phyloP scores from a whole-genome alignment of 1,140 invertebrate genomes.

The Pogonomyrmex barbatus region DNA sequence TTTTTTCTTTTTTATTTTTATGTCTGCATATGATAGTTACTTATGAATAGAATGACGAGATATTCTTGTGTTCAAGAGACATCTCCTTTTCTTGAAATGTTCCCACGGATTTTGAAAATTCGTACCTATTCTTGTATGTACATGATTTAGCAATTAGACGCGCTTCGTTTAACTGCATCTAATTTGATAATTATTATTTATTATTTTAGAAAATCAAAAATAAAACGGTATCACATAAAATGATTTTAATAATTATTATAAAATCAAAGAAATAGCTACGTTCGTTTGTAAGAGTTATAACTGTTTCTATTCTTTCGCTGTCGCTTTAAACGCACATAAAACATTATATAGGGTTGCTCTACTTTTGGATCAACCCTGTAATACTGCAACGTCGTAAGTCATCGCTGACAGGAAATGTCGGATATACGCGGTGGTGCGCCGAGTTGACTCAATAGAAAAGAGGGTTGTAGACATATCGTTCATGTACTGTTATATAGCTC shows the following conservation, averaged over 20 bases:
- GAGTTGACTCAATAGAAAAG: conserved; percentile 49
- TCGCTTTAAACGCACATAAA: neutral
- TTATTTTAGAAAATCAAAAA: neutral
- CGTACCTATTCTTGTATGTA: neutral
- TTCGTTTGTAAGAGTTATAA: neutral
- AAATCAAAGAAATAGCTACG: neutral
- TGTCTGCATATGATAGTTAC: conserved; percentile 1
- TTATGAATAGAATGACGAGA: neutral
- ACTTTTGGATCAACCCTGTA: conserved; percentile 9
- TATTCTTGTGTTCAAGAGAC: neutral
- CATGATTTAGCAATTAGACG: neutral
- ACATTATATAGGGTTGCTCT: neutral
- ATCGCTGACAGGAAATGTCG: conserved; percentile 41
- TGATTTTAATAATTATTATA: neutral
- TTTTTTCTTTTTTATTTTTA: conserved; percentile 18
- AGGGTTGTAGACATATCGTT: conserved; percentile 29
- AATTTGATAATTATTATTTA: neutral
- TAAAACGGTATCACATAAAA: neutral
- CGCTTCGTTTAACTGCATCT: neutral
- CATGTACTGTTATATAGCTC: conserved; percentile 49
- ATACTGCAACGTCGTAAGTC: conserved; percentile 25
- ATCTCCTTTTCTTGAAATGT: neutral
- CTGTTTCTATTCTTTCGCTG: neutral
- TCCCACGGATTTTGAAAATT: conserved; percentile 27
- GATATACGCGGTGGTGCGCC: conserved; percentile 4